These are phyloP conservation scores for Batillaria attramentaria DNA, from an alignment of 1,140 invertebrate species.

Conservation along the genomic window DNA sequence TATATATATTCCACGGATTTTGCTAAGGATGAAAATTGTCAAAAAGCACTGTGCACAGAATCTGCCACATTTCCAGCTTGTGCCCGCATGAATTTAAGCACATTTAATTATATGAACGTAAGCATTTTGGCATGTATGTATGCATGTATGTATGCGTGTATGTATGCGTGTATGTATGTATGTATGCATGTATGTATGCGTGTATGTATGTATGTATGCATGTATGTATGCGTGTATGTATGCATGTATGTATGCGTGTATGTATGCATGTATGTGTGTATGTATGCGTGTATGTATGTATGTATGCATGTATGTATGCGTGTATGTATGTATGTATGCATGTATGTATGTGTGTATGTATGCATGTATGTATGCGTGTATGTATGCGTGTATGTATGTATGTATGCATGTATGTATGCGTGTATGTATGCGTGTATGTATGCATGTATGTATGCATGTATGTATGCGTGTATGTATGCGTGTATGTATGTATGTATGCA, in stretches of 20 bases:
- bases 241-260: conserved; percentile 25
- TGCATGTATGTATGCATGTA: not conserved
- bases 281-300: not conserved
- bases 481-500: not conserved
- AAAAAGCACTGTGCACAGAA: too few relatives aligned
- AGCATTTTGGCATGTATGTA: too few relatives aligned
- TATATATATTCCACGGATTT: too few relatives aligned
- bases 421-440: not conserved
- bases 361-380: not conserved
- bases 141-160: conserved; percentile 22
- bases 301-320: not conserved
- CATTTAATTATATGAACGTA: too few relatives aligned
- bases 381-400: not conserved
- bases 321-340: not conserved
- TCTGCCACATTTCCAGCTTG: too few relatives aligned
- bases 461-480: conserved; percentile 1
- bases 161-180: conserved; percentile 19
- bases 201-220: conserved; percentile 10
- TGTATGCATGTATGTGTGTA: conserved; percentile 1
- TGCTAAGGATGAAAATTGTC: too few relatives aligned
- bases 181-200: conserved; percentile 23
- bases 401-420: not conserved
- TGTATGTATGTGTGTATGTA: not conserved
- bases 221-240: not conserved
- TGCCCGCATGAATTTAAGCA: too few relatives aligned